Base-by-base conservation (phyloP, 64 coral and sea anemone genomes). In the Pocillopora damicornis region DNA sequence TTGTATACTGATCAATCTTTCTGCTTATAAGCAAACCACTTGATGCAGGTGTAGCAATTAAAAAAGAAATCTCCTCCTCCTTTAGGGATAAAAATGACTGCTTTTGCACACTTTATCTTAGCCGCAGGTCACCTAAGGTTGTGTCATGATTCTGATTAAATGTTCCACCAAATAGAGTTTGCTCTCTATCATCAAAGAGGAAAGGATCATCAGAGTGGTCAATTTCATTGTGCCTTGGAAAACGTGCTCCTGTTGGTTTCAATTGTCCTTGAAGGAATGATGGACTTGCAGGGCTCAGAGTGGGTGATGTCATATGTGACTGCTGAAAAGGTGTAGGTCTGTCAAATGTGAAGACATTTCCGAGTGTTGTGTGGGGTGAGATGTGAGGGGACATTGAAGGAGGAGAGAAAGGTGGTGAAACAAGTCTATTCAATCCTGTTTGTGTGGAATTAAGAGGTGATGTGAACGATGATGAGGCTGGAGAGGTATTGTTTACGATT, bases 371-470 rank as follows among this genome's bases (percentile, higher is more conserved):
- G 42, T 92, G 76, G 30, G 84, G 94, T 15, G 94, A 89, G 26
- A 90, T 89, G 82, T 61, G 90, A 61, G 73, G 94, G 42, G 79
- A 92, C 67, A 86, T 77, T 92, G 94, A 91, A 10, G 93, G 58
- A 35, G 88, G 91, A 0, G 94, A 97, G 66, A 97, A 97, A 1
- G 94, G 94, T 64, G 94, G 91, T 58, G 94, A 93, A 16, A 79
- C 86, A n/a, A 97, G 74, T 89, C 94, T 92, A 38, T 91, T 90
- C 22, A 89, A 82, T 75, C 90, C 86, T 58, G 87, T 76, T 68
- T 97, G 94, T n/a, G 63, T 58, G 10, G 94, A 97, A 89, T 97
- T 97, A 30, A 97, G 88, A 7, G 94, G 94, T 18, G 94, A 97
- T 11, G 94, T 87, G 59, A 90, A 97, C 34, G 94, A 90, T n/a